These are phyloP conservation scores for Nannoperca obscura DNA, from an alignment of 2,797 vertebrate species.

Conservation along the genomic window DNA sequence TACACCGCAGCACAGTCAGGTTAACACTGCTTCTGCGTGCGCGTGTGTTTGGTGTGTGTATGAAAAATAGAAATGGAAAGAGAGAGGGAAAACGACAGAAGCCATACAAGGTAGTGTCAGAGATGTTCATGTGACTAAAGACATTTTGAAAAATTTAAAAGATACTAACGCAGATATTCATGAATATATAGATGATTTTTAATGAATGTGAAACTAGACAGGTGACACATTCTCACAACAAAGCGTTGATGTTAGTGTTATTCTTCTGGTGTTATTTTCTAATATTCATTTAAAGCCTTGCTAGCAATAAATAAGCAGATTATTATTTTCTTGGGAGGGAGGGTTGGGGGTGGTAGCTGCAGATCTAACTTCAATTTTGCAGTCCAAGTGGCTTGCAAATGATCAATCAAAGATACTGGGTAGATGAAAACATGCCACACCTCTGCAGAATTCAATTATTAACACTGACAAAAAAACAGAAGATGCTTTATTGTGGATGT, in stretches of 20 bases:
- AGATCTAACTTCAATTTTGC: slow-evolving; percentile 37
- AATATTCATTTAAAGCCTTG: slow-evolving; percentile 47
- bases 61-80: slow-evolving; percentile 32
- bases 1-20: slow-evolving; percentile 64
- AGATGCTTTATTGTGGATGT: slow-evolving; percentile 45
- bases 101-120: slow-evolving; percentile 26
- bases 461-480: slow-evolving; percentile 30
- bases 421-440: slow-evolving; percentile 48
- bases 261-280: slow-evolving; percentile 49
- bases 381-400: slow-evolving; percentile 59
- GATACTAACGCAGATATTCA: slow-evolving; percentile 45
- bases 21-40: slow-evolving; percentile 52
- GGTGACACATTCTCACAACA: slow-evolving; percentile 32
- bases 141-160: slow-evolving; percentile 16
- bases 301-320: slow-evolving; percentile 44
- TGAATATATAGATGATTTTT: slow-evolving; percentile 60
- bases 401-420: slow-evolving; percentile 57
- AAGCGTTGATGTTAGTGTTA: slow-evolving; percentile 27
- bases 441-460: slow-evolving; percentile 53
- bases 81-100: slow-evolving; percentile 4
- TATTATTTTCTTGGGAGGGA: neutral
- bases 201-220: slow-evolving; percentile 57
- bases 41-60: neutral
- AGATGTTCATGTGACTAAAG: slow-evolving; percentile 42
- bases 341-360: slow-evolving; percentile 9